phyloP scores from a whole-genome alignment of 2,888 invertebrate species.

The Augochlorella aurata region DNA sequence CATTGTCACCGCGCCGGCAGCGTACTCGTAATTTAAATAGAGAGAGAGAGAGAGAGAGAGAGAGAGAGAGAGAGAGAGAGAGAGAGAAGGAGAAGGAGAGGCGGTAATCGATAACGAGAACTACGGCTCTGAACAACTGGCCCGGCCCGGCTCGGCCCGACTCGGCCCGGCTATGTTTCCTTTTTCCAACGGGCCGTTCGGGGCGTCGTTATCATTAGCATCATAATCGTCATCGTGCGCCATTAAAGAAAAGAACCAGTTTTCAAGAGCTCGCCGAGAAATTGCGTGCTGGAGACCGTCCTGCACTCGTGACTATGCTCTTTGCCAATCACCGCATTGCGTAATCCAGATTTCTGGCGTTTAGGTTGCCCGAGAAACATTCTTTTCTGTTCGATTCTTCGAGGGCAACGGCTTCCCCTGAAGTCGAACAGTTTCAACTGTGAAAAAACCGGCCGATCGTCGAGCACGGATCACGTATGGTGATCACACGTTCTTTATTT shows the following conservation, averaged over 20 bases:
- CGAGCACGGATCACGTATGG: no score
- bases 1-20: slow-evolving; percentile 36
- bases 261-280: slow-evolving; percentile 35
- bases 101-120: slow-evolving; percentile 48
- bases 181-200: background rate
- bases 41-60: background rate
- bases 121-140: background rate
- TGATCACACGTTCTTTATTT: no score
- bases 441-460: background rate
- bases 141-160: background rate
- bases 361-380: background rate
- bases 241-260: slow-evolving; percentile 60
- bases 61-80: background rate
- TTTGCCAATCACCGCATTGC: slow-evolving; percentile 46
- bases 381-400: background rate
- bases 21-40: slow-evolving; percentile 47
- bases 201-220: slow-evolving; percentile 54
- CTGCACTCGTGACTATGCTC: background rate
- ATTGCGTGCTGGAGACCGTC: slow-evolving; percentile 42
- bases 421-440: background rate
- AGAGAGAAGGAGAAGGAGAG: background rate
- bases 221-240: slow-evolving; percentile 58
- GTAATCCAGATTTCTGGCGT: slow-evolving; percentile 19
- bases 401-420: background rate
- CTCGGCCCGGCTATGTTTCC: no score